Evolutionary conservation across 2,888 invertebrate genomes (phyloP).

Genomic region (Drosophila affinis): DNA sequence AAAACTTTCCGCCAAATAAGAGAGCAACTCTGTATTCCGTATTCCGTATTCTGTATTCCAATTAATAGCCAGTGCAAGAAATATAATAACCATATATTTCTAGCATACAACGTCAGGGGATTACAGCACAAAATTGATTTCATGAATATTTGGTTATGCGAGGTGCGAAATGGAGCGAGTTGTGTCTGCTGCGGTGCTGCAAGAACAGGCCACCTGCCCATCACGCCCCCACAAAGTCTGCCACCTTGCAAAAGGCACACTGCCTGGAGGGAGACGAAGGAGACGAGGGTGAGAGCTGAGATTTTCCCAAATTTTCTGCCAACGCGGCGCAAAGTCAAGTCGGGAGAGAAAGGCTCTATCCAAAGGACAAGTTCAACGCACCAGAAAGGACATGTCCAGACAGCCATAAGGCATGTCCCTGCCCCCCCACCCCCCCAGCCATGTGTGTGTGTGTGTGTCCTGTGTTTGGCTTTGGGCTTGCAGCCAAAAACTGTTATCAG

Average conservation of each 20-base stretch:
- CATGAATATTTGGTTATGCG: too few relatives aligned
- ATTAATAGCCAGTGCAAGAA: conserved; percentile 13
- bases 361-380: conserved; percentile 68
- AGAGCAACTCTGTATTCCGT: not conserved
- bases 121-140: too few relatives aligned
- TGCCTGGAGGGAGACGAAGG: conserved; percentile 47
- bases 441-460: conserved; percentile 30
- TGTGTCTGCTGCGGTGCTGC: too few relatives aligned
- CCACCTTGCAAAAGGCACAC: conserved; percentile 65
- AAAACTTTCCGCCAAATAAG: not conserved
- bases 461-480: conserved; percentile 74
- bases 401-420: conserved; percentile 58
- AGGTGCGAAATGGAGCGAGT: too few relatives aligned
- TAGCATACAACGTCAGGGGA: too few relatives aligned
- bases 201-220: too few relatives aligned
- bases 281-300: too few relatives aligned
- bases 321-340: conserved; percentile 50
- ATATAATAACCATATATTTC: conserved; percentile 53
- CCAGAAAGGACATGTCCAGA: conserved; percentile 69
- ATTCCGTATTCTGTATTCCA: not conserved
- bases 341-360: conserved; percentile 10
- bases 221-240: conserved; percentile 38
- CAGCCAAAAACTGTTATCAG: conserved; percentile 74
- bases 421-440: not conserved
- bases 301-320: conserved; percentile 32